Evolutionary conservation across 1,140 invertebrate species (phyloP).

Genomic region (Drosophila repleta): DNA sequence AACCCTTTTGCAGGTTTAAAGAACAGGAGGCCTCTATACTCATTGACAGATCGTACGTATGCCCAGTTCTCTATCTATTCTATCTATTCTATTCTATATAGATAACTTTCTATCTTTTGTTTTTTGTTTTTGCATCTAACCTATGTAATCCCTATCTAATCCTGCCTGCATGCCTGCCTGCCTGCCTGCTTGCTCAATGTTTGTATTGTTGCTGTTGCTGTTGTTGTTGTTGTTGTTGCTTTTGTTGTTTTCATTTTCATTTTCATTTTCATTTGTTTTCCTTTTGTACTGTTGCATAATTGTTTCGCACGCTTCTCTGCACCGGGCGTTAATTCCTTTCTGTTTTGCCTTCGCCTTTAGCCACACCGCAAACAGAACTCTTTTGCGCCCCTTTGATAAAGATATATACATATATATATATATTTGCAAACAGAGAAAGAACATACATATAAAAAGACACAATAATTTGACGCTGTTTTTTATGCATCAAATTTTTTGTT

Average conservation of each 20-base stretch:
- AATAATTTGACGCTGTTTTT: slow-evolving; percentile 47
- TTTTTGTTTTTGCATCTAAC: no score
- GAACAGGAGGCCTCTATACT: slow-evolving; percentile 91
- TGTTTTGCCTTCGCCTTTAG: neutral
- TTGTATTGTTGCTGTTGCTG: slow-evolving; percentile 7
- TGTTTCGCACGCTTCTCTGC: slow-evolving; percentile 1
- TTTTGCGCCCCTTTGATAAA: slow-evolving; percentile 1
- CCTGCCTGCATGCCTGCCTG: slow-evolving; percentile 25
- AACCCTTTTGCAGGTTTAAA: slow-evolving; percentile 93
- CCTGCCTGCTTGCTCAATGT: slow-evolving; percentile 27
- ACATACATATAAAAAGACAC: neutral
- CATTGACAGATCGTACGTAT: slow-evolving; percentile 94
- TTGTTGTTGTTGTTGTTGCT: slow-evolving; percentile 3
- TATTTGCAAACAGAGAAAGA: neutral
- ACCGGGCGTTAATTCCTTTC: neutral
- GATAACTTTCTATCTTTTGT: slow-evolving; percentile 14
- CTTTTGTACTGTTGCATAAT: neutral
- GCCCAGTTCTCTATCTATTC: slow-evolving; percentile 48
- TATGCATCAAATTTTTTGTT: slow-evolving; percentile 15
- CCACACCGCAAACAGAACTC: no score
- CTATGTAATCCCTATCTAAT: neutral
- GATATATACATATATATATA: neutral
- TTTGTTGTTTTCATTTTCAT: slow-evolving; percentile 14
- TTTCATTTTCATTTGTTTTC: slow-evolving; percentile 1
- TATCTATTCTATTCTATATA: slow-evolving; percentile 21